Conservation (phyloP, 2,797 vertebrate genomes). For the Chelonia mydas region DNA sequence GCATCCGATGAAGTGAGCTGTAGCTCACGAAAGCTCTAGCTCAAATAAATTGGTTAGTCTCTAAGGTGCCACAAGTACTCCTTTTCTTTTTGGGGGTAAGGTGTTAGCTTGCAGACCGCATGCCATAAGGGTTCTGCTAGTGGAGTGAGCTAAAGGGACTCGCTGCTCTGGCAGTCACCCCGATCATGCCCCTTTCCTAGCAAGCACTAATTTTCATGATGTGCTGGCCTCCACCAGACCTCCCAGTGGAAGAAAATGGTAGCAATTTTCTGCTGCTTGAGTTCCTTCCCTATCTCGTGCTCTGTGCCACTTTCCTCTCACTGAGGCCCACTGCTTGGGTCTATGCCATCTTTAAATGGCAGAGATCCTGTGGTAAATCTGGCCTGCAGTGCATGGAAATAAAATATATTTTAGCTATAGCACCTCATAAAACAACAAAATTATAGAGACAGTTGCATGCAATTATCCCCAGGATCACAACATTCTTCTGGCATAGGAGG, state of each 20-base stretch:
- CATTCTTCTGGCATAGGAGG: not conserved
- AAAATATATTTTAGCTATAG: not conserved
- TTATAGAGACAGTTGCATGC: not conserved
- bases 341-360: not conserved
- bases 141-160: not conserved
- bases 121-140: not conserved
- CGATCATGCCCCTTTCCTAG: slow-evolving; percentile 14
- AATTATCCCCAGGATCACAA: not conserved
- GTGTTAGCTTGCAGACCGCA: slow-evolving; percentile 3
- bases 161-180: not conserved
- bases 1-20: no score
- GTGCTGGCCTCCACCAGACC: not conserved
- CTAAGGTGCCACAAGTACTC: no score
- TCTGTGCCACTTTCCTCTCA: not conserved
- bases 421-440: not conserved
- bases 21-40: no score
- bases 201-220: not conserved
- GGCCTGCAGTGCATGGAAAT: not conserved
- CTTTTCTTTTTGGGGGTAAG: no score
- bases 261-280: not conserved
- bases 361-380: not conserved
- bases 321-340: not conserved
- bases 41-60: no score
- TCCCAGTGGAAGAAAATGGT: not conserved
- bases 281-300: not conserved